Conservation (phyloP, 2,113 vertebrate genomes). For the Theristicus caerulescens region DNA sequence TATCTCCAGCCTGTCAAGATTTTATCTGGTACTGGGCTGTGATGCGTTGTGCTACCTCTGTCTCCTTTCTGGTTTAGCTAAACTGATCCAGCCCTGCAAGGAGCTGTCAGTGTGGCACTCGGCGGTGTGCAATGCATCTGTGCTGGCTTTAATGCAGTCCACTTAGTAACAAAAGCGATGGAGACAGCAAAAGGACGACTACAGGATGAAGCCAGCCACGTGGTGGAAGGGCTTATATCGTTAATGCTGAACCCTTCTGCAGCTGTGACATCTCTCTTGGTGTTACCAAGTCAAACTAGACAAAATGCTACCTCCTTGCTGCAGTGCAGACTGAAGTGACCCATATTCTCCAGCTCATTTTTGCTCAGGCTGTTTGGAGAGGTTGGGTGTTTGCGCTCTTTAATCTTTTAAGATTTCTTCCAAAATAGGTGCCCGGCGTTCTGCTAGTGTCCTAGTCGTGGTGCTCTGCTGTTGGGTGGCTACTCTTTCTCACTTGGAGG, state of each 20-base stretch:
- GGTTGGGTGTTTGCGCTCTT: not conserved
- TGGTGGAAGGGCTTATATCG: not conserved
- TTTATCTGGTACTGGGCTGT: not conserved
- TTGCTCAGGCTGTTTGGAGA: not conserved
- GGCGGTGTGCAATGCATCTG: not conserved
- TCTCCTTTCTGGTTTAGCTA: not conserved
- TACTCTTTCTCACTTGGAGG: not conserved
- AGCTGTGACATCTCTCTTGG: not conserved
- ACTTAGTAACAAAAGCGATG: not conserved
- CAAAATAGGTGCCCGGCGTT: not conserved
- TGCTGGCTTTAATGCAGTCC: not conserved
- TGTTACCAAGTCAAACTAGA: not conserved
- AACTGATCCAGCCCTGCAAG: not conserved
- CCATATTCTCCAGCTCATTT: not conserved
- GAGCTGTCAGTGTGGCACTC: accelerated
- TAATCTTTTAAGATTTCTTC: not conserved
- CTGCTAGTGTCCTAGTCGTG: not conserved
- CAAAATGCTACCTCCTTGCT: not conserved
- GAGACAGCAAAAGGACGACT: not conserved
- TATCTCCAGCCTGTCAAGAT: not conserved
- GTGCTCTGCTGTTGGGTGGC: not conserved
- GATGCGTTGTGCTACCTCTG: not conserved
- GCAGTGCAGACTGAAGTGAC: not conserved
- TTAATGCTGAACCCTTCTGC: not conserved
- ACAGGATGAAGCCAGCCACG: not conserved